phyloP scores from a whole-genome alignment of 2,113 vertebrate genomes.

The Paradoxurus hermaphroditus region DNA sequence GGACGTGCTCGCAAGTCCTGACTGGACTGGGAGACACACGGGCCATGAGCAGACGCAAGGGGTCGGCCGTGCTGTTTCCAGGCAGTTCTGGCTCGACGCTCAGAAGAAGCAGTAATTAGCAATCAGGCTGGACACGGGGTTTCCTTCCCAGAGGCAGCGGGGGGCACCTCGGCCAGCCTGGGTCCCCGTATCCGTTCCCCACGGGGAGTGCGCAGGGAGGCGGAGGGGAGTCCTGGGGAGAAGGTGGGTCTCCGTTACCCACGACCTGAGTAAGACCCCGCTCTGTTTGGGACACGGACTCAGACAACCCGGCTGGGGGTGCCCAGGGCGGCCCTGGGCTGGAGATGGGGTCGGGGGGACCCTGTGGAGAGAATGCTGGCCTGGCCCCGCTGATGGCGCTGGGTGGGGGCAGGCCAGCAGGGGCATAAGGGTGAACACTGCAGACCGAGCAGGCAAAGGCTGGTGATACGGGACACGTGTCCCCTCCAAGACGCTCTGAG shows the following conservation, averaged over 20 bases:
- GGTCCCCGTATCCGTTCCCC: background rate
- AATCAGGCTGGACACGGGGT: background rate
- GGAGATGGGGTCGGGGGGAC: background rate
- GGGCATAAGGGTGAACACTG: fast-evolving
- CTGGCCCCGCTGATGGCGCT: background rate
- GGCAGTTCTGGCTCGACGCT: background rate
- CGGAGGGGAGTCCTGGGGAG: background rate
- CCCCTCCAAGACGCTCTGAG: fast-evolving
- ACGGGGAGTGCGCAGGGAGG: background rate
- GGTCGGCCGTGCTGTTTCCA: fast-evolving
- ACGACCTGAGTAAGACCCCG: background rate
- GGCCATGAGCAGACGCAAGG: background rate
- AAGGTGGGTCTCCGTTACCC: background rate
- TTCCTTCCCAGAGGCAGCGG: fast-evolving
- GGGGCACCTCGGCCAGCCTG: background rate
- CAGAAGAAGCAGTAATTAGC: fast-evolving
- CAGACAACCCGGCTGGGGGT: fast-evolving
- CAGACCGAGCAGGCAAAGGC: background rate
- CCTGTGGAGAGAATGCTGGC: background rate
- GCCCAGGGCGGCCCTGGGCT: background rate
- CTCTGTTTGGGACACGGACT: background rate
- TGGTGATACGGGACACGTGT: no score
- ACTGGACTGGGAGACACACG: background rate
- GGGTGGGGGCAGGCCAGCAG: background rate
- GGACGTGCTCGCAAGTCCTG: background rate